These are phyloP conservation scores for Takifugu flavidus DNA, from an alignment of 2,113 vertebrate genomes.

Conservation along the genomic window DNA sequence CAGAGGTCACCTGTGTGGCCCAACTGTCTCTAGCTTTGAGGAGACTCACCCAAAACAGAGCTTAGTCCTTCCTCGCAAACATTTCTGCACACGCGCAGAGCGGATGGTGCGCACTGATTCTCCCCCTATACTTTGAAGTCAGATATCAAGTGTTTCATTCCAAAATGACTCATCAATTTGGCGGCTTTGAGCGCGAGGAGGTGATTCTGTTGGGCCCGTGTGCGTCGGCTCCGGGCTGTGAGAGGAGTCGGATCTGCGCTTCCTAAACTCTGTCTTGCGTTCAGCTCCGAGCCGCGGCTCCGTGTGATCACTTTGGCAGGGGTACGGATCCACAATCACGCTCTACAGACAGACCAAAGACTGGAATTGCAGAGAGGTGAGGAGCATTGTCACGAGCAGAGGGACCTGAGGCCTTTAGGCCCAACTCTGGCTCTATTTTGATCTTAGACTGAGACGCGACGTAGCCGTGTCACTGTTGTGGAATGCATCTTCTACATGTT, in stretches of 20 bases:
- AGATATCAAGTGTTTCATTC: slow-evolving; percentile 46
- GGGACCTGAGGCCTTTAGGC: too few species aligned
- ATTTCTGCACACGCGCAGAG: slow-evolving; percentile 35
- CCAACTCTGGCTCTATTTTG: too few species aligned
- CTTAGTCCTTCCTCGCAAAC: not conserved
- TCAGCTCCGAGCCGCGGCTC: slow-evolving; percentile 23
- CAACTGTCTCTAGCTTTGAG: too few species aligned
- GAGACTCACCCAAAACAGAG: too few species aligned
- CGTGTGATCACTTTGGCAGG: slow-evolving; percentile 9
- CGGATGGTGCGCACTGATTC: slow-evolving; percentile 39
- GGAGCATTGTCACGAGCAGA: too few species aligned
- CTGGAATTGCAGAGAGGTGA: too few species aligned
- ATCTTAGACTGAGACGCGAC: too few species aligned
- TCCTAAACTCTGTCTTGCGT: slow-evolving; percentile 12
- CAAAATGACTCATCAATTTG: slow-evolving; percentile 17
- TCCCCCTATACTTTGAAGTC: slow-evolving; percentile 40
- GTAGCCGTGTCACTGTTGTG: too few species aligned
- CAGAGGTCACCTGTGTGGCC: too few species aligned
- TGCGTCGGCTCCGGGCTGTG: too few species aligned
- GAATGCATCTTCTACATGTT: too few species aligned
- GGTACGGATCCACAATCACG: not conserved
- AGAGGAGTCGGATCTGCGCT: not conserved
- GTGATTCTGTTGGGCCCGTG: not conserved
- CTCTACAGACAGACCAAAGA: too few species aligned
- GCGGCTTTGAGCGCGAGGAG: not conserved